These are phyloP conservation scores for Trachemys scripta DNA, from an alignment of 2,113 vertebrate species.

Conservation along the genomic window DNA sequence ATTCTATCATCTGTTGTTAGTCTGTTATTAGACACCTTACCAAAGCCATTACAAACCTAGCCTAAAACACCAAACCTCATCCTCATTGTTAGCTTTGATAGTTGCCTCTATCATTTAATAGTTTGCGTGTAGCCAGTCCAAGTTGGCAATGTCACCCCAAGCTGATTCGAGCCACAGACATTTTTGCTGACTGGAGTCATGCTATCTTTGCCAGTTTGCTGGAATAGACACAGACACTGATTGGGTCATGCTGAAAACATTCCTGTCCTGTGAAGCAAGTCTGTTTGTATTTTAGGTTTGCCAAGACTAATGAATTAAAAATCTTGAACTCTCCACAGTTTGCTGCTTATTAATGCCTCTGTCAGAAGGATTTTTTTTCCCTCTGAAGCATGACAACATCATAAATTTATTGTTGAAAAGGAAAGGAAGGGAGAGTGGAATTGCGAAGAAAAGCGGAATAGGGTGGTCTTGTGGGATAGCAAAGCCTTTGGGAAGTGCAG, in stretches of 20 bases:
- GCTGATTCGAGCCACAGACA: conserved; percentile 86
- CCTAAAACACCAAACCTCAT: conserved; percentile 56
- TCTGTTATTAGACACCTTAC: background rate
- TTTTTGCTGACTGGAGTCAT: conserved; percentile 95
- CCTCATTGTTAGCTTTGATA: conserved; percentile 67
- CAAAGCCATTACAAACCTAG: background rate
- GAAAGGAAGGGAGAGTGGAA: conserved; percentile 73
- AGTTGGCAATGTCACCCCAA: conserved; percentile 84
- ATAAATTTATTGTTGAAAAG: conserved; percentile 67
- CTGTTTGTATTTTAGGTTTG: conserved; percentile 88
- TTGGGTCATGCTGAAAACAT: conserved; percentile 89
- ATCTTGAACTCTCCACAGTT: conserved; percentile 78
- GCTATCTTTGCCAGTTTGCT: conserved; percentile 95
- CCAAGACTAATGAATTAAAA: conserved; percentile 87
- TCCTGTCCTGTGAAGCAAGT: conserved; percentile 87
- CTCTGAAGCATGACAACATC: conserved; percentile 79
- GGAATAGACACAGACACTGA: conserved; percentile 87
- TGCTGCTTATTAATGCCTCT: conserved; percentile 83
- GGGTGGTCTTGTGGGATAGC: conserved; percentile 74
- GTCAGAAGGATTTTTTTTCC: conserved; percentile 81
- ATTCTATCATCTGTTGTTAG: background rate
- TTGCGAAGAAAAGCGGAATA: conserved; percentile 73
- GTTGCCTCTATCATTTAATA: conserved; percentile 78
- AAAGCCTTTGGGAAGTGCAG: conserved; percentile 83
- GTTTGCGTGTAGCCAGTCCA: conserved; percentile 76